Evolutionary conservation across 2,113 vertebrate species (phyloP).

Genomic region (Corvus hawaiiensis): DNA sequence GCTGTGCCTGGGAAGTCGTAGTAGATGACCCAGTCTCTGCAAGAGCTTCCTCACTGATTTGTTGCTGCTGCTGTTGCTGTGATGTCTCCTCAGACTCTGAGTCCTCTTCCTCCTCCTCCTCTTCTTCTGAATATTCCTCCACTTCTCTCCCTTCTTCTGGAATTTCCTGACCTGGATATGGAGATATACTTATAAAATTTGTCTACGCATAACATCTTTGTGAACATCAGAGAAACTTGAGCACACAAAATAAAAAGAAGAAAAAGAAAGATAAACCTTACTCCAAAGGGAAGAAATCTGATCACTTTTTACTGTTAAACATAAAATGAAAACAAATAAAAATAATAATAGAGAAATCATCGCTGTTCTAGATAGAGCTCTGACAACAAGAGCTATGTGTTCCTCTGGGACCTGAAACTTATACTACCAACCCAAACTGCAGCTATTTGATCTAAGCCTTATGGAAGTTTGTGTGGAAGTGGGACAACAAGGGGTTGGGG

Average conservation of each 20-base stretch:
- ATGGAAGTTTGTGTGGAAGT: not conserved
- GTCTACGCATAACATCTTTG: accelerated
- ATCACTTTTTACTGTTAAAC: not conserved
- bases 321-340: not conserved
- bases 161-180: slow-evolving; percentile 87
- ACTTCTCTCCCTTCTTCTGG: slow-evolving; percentile 92
- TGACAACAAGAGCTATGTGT: not conserved
- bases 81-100: slow-evolving; percentile 84
- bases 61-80: slow-evolving; percentile 45
- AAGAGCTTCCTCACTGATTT: slow-evolving; percentile 76
- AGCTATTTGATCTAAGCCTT: not conserved
- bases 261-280: not conserved
- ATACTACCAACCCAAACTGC: not conserved
- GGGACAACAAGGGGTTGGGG: not conserved
- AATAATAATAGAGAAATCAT: not conserved
- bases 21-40: slow-evolving; percentile 59
- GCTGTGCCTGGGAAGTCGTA: slow-evolving; percentile 60
- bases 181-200: not conserved
- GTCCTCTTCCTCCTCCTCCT: slow-evolving; percentile 86
- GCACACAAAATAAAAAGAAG: not conserved
- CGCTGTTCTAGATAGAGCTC: not conserved
- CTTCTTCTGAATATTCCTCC: slow-evolving; percentile 79
- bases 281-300: not conserved
- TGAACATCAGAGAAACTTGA: not conserved
- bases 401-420: not conserved